These are phyloP conservation scores for Platynereis dumerilii DNA, from an alignment of 2,888 invertebrate species.

Conservation along the genomic window DNA sequence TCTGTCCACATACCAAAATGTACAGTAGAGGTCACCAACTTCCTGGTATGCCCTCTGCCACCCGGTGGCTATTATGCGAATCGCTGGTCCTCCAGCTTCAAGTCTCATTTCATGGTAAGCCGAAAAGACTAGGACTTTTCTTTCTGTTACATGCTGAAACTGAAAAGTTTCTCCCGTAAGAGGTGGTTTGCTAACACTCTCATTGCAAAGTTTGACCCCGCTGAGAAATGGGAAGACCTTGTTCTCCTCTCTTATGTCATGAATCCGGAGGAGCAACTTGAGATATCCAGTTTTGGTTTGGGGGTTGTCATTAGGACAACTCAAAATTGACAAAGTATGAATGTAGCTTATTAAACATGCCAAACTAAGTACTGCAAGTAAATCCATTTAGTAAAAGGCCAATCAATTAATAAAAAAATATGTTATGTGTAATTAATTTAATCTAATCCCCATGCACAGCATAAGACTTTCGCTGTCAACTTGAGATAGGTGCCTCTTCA, in stretches of 20 bases:
- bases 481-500: too few species aligned
- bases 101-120: constrained; percentile 30
- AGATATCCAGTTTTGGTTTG: neutral
- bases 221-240: neutral
- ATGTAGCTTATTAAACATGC: too few species aligned
- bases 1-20: constrained; percentile 29
- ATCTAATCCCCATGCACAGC: too few species aligned
- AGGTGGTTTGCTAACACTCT: neutral
- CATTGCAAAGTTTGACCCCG: neutral
- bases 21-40: constrained; percentile 31
- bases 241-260: neutral
- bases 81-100: constrained; percentile 26
- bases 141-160: constrained; percentile 26
- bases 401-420: too few species aligned
- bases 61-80: constrained; percentile 33
- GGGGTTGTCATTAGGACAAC: neutral
- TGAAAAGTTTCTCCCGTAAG: constrained; percentile 26
- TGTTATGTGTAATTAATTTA: too few species aligned
- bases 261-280: neutral
- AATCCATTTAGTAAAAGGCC: too few species aligned
- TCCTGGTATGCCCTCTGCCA: constrained; percentile 27
- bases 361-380: too few species aligned
- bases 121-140: constrained; percentile 31
- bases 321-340: too few species aligned
- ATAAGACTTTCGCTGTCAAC: too few species aligned